Base-by-base conservation (phyloP, 2,113 vertebrate species). In the Cololabis saira region DNA sequence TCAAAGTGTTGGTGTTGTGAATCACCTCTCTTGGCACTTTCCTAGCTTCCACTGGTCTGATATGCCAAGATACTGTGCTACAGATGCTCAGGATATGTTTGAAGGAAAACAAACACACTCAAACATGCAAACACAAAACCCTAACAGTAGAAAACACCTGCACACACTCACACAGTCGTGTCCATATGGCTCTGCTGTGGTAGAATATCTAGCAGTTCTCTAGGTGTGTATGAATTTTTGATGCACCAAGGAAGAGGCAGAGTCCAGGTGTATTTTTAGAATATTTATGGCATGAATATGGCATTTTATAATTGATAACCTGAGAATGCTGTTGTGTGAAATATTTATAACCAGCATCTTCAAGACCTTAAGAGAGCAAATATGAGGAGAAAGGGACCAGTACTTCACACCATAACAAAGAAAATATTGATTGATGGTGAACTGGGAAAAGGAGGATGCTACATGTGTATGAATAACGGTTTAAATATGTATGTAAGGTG, bases 251-350 rank as follows among this genome's bases (percentile, higher is more conserved):
- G 74, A 82, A 73, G 70, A 81, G 50, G 71, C 76, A 70, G 80
- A 85, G 82, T 88, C 86, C 74, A 63, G 77, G 82, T 82, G 83
- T 91, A 92, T 90, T 93, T 94, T 91, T 93, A 89, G 86, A 90
- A 90, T 91, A 92, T 91, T 92, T 90, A 89, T 90, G n/a, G n/a
- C n/a, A 90, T 77, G 87, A 92, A 92, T 84, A 85, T 86, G 78
- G 84, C 82, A 86, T 91, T 93, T 88, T 84, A 93, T 92, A 90
- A 92, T 94, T 93, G 87, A 93, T 93, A 89, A 87, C 70, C 67
- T 76, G 63, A 91, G 90, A 91, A 92, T 91, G 90, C 90, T 87
- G 84, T 86, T 85, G 80, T 77, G 80, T 93, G 71, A 93, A 93
- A 91, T 87, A 92, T 92, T 91, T 37, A 93, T 90, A 71, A 17